These are phyloP conservation scores for Sylvia borin DNA, from an alignment of 2,797 vertebrate genomes.

Conservation along the genomic window DNA sequence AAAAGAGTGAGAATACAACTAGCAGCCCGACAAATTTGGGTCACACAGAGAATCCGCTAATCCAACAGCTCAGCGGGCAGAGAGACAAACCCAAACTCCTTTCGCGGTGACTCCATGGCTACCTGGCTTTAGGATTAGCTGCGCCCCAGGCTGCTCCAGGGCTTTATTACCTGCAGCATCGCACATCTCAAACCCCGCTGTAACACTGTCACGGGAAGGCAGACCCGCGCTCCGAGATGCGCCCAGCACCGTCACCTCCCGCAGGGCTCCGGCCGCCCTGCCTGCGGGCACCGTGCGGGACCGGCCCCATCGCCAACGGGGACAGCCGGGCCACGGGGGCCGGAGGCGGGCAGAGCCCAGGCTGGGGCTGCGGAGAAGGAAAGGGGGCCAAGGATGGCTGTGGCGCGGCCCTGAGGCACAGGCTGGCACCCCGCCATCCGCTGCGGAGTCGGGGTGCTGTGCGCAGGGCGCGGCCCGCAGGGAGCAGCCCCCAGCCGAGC, in stretches of 20 bases:
- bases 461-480: not conserved
- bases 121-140: not conserved
- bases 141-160: not conserved
- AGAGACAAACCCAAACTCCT: not conserved
- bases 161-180: not conserved
- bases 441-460: not conserved
- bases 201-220: not conserved
- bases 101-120: accelerated
- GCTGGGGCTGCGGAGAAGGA: too few relatives aligned
- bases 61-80: not conserved
- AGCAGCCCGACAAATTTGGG: slow-evolving; percentile 7
- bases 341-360: not conserved
- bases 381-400: not conserved
- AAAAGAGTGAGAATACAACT: not conserved
- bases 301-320: not conserved
- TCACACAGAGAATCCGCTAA: not conserved
- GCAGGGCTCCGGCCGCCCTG: not conserved
- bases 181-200: accelerated
- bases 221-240: not conserved
- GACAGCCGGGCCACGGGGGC: too few relatives aligned
- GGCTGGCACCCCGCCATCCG: not conserved
- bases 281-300: not conserved
- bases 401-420: not conserved
- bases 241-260: accelerated
- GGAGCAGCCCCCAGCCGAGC: not conserved